A percentile compares a stretch with the other conserved stretches of the same genome.
Conservation (phyloP, 2,797 vertebrate genomes). For the Chromis chromis region DNA sequence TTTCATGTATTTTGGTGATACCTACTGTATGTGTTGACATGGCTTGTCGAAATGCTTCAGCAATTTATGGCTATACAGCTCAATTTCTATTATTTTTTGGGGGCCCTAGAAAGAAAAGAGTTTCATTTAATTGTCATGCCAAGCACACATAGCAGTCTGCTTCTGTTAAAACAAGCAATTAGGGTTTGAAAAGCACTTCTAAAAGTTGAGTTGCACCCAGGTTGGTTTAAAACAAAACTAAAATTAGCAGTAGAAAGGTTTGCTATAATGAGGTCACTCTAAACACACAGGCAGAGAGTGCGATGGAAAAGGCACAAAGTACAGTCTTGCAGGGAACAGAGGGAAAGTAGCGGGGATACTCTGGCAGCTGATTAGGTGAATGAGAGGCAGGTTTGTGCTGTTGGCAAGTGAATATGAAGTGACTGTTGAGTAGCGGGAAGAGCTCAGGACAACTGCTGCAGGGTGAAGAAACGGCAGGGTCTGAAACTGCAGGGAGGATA, state of each 20-base stretch:
- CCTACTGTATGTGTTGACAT: not conserved
- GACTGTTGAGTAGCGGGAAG: not conserved
- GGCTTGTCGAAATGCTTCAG: not conserved
- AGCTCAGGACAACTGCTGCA: conserved; percentile 3
- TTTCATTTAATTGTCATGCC: not conserved
- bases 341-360: not conserved
- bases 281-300: not conserved
- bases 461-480: conserved; percentile 1
- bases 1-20: not conserved
- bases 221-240: not conserved
- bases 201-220: not conserved
- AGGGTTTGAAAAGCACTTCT: not conserved
- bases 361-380: conserved; percentile 5
- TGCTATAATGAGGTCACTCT: conserved; percentile 3
- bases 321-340: not conserved
- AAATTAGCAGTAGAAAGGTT: not conserved
- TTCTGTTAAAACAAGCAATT: not conserved
- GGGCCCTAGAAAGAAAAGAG: not conserved
- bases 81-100: not conserved
- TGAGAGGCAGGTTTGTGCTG: conserved; percentile 10
- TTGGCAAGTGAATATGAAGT: conserved; percentile 7
- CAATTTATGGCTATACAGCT: too few relatives aligned
- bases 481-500: not conserved
- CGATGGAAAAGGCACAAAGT: not conserved
- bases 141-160: not conserved